These are phyloP conservation scores for Coilia nasus DNA, from an alignment of 2,797 vertebrate species.

Conservation along the genomic window DNA sequence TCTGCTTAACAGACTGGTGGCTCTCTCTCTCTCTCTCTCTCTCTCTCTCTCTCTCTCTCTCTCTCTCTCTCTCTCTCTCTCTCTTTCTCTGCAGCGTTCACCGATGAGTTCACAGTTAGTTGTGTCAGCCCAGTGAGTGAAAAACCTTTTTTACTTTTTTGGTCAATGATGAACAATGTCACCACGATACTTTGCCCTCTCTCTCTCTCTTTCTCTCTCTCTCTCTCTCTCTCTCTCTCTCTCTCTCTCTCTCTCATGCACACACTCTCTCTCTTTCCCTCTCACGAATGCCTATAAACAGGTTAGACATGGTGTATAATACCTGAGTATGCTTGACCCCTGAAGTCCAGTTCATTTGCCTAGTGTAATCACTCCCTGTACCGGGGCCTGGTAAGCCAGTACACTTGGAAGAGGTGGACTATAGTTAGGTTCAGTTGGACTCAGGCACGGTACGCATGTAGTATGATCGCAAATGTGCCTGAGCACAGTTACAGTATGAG, in stretches of 20 bases:
- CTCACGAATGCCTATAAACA: neutral
- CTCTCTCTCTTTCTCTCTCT: neutral
- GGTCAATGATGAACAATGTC: neutral
- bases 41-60: conserved; percentile 32
- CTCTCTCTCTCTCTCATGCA: conserved; percentile 38
- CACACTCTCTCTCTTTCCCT: conserved; percentile 11
- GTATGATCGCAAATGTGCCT: no score
- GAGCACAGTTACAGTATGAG: no score
- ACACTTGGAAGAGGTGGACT: no score
- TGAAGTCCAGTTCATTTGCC: no score
- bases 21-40: neutral
- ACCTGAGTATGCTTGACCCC: no score
- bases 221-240: neutral
- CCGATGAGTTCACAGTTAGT: conserved; percentile 27
- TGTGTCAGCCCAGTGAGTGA: neutral
- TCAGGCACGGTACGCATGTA: no score
- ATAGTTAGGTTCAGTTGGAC: no score
- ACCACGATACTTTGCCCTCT: neutral
- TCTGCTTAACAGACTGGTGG: conserved; percentile 30
- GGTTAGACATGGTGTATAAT: neutral
- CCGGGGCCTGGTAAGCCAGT: no score
- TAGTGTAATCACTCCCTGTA: no score
- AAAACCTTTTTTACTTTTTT: neutral
- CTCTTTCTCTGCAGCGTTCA: conserved; percentile 40
- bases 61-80: conserved; percentile 19